Evolutionary conservation across 2,888 invertebrate species (phyloP).

Genomic region (Leptothorax acervorum): DNA sequence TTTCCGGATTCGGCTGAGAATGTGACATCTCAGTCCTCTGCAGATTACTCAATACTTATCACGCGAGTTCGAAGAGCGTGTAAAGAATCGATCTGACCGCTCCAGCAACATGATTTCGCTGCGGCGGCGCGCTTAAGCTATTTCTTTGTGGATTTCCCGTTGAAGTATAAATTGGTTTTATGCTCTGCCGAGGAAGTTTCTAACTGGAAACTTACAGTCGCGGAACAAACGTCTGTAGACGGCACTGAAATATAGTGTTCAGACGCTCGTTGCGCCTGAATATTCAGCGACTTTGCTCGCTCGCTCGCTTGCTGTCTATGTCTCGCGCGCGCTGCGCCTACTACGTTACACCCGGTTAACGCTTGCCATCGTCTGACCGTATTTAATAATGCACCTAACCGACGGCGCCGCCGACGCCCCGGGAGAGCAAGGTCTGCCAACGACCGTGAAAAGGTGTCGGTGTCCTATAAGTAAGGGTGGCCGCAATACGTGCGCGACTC

Average conservation of each 20-base stretch:
- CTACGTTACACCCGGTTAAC: constrained; percentile 56
- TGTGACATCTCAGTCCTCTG: neutral
- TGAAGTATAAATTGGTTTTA: constrained; percentile 57
- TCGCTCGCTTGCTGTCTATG: constrained; percentile 21
- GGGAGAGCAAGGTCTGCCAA: constrained; percentile 58
- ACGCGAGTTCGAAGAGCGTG: neutral
- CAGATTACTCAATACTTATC: neutral
- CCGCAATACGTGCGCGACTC: constrained; percentile 11
- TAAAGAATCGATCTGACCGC: constrained; percentile 27
- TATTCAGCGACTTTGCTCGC: constrained; percentile 37
- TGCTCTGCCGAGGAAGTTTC: constrained; percentile 45
- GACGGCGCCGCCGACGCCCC: constrained; percentile 51
- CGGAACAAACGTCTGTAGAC: constrained; percentile 53
- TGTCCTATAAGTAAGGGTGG: constrained; percentile 40
- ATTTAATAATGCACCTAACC: constrained; percentile 70
- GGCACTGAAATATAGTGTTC: constrained; percentile 55
- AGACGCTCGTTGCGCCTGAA: constrained; percentile 47
- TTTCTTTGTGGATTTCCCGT: constrained; percentile 42
- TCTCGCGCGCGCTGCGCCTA: constrained; percentile 31
- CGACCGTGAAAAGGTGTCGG: constrained; percentile 70
- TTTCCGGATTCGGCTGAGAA: neutral
- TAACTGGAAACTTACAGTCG: constrained; percentile 53
- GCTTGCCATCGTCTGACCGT: constrained; percentile 37
- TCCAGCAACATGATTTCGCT: constrained; percentile 24
- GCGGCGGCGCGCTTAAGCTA: constrained; percentile 29